These are phyloP conservation scores for Abrostola triplasia DNA, from an alignment of 2,888 invertebrate species.

Conservation along the genomic window DNA sequence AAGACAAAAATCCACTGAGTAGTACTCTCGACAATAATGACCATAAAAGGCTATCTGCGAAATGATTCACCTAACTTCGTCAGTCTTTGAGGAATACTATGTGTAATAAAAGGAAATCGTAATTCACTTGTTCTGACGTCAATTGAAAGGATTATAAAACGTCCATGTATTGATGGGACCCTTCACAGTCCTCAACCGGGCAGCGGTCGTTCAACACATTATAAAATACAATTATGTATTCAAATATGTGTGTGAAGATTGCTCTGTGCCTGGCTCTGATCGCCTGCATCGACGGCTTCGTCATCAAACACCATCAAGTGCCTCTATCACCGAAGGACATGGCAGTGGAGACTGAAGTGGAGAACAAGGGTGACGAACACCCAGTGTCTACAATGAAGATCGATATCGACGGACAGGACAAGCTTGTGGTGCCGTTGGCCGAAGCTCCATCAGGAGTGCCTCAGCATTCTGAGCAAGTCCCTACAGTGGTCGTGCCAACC, in stretches of 20 bases:
- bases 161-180: too few relatives aligned
- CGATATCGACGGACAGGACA: slow-evolving; percentile 12
- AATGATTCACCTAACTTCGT: too few relatives aligned
- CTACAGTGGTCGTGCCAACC: slow-evolving; percentile 3
- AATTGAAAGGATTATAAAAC: too few relatives aligned
- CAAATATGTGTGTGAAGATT: slow-evolving; percentile 28
- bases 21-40: too few relatives aligned
- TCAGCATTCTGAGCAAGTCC: neutral
- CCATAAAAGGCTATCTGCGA: too few relatives aligned
- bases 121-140: too few relatives aligned
- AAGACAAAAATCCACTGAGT: too few relatives aligned
- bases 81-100: too few relatives aligned
- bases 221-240: slow-evolving; percentile 46
- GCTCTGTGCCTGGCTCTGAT: slow-evolving; percentile 29
- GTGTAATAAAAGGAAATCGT: too few relatives aligned
- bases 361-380: slow-evolving; percentile 21
- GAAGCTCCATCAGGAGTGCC: slow-evolving; percentile 3
- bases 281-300: slow-evolving; percentile 34
- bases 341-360: slow-evolving; percentile 44
- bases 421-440: neutral
- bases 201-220: slow-evolving; percentile 23
- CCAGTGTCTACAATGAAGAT: slow-evolving; percentile 29
- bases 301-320: slow-evolving; percentile 25
- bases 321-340: slow-evolving; percentile 44
- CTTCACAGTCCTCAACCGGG: slow-evolving; percentile 7